Conservation (phyloP, 2,113 vertebrate genomes). For the Corythaeola cristata region DNA sequence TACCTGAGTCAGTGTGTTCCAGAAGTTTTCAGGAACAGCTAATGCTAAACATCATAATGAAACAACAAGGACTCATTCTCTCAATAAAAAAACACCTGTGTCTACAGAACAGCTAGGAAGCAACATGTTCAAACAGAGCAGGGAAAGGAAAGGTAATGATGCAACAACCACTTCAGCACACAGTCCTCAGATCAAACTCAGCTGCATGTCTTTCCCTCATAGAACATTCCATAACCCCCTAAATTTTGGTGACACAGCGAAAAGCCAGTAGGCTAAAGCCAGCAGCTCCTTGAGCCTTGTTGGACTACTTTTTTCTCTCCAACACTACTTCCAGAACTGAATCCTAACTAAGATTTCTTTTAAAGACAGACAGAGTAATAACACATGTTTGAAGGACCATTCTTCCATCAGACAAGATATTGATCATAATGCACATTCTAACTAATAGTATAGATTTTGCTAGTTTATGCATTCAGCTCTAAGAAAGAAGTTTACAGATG, state of each 20-base stretch:
- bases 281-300: not conserved
- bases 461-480: not conserved
- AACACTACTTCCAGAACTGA: not conserved
- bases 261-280: not conserved
- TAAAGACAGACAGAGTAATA: not conserved
- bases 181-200: not conserved
- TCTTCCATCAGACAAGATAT: not conserved
- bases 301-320: not conserved
- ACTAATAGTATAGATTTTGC: not conserved
- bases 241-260: not conserved
- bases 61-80: not conserved
- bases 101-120: not conserved
- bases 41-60: not conserved
- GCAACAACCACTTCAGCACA: not conserved
- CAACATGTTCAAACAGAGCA: not conserved
- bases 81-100: not conserved
- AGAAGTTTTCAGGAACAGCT: not conserved
- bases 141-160: not conserved
- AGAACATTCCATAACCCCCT: not conserved
- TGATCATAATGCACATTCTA: not conserved
- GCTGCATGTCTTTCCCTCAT: fast-evolving
- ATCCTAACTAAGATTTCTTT: not conserved
- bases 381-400: not conserved
- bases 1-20: not conserved
- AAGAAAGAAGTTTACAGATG: not conserved